Evolutionary conservation across 1,140 invertebrate species (phyloP), one percentile per base, ranked within the genome.

Genomic region (Drosophila chauvacae): DNA sequence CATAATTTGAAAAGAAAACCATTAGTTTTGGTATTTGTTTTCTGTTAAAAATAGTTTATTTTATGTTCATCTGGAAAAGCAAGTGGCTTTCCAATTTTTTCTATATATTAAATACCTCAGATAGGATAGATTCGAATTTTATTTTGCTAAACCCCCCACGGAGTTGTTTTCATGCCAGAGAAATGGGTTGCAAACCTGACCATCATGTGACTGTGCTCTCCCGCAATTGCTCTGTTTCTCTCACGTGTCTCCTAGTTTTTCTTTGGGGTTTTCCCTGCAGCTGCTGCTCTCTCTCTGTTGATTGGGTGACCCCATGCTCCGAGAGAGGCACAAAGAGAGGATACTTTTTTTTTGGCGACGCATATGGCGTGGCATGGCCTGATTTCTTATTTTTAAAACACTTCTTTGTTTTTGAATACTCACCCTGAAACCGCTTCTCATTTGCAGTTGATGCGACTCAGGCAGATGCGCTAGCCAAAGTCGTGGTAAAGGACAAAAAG

Each of bases 401-500:
- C 44, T 45, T 72, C 35, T 37, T 61, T 77, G 35, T 53, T 50
- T 37, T 70, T 20, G 10, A 39, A 26, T 39, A 33, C 53, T 51
- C 26, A 75, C 53, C 30, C 42, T 10, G 7, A 23, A 35, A 66
- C 48, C 35, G 33, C 62, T 55, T 70, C 11, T 74, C 33, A 48
- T 23, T 68, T 72, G 58, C 69, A 72, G 70, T 83, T 73, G 82
- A 82, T 77, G 88, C 76, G 57, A 74, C 69, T 50, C 78, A 66
- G 64, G 71, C 88, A 41, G 84, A 91, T 64, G 66, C 94, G 20
- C 93, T 93, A 35, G 93, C 95, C 56, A 93, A 94, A 51, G 94
- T 93, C 83, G 94, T 94, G 20, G 88, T 94, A 23, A 95, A 94
- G 83, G 95, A 95, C 83, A 94, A 93, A 84, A 94, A 93, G 92